Evolutionary conservation across 2,797 vertebrate species (phyloP).

Genomic region (Leptodactylus fallax): DNA sequence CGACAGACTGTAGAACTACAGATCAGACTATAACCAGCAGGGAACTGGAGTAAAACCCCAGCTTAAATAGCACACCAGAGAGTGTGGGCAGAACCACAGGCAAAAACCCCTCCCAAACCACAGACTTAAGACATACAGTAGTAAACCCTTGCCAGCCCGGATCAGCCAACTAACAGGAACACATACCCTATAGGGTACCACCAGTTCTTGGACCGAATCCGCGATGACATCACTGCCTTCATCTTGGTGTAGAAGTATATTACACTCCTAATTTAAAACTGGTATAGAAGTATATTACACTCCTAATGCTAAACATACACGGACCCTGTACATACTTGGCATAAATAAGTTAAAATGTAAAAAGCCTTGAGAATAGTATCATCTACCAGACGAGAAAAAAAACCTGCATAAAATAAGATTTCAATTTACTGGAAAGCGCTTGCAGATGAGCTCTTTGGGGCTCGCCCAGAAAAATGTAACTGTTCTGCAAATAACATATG

Average conservation of each 20-base stretch:
- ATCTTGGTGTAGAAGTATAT: background rate
- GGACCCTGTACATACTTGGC: background rate
- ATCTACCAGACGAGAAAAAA: background rate
- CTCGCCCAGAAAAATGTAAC: conserved; percentile 51
- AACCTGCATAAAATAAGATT: conserved; percentile 39
- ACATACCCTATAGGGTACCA: background rate
- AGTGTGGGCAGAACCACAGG: too few relatives aligned
- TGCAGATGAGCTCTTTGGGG: conserved; percentile 49
- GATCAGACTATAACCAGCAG: too few relatives aligned
- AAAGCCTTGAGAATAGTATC: background rate
- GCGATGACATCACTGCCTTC: background rate
- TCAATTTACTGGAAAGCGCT: conserved; percentile 42
- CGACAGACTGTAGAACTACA: too few relatives aligned
- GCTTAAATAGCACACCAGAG: too few relatives aligned
- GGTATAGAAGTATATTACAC: background rate
- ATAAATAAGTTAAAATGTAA: background rate
- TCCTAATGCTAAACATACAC: background rate
- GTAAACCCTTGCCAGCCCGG: too few relatives aligned
- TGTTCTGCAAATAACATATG: conserved; percentile 54
- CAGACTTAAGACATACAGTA: too few relatives aligned
- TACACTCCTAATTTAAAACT: background rate
- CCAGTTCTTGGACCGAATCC: too few relatives aligned
- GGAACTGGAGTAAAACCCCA: too few relatives aligned
- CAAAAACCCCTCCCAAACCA: too few relatives aligned
- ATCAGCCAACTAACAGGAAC: too few relatives aligned